Base-by-base conservation (phyloP, 2,113 vertebrate genomes). In the Percina caprodes region DNA sequence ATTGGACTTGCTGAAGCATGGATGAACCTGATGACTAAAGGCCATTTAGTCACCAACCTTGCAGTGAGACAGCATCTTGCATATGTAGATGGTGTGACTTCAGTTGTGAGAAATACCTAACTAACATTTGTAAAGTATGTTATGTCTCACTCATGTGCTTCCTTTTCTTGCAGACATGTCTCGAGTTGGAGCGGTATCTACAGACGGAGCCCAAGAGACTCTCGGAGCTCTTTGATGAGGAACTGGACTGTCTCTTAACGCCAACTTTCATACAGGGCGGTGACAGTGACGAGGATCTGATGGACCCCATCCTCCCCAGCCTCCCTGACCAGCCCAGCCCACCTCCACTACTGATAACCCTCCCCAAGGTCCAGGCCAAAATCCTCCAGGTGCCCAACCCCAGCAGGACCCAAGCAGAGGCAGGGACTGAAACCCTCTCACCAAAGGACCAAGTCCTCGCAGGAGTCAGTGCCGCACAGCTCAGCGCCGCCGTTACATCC, bases 101-200 rank as follows among this genome's bases (percentile, higher is more conserved):
- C 23, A 48, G n/a, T 18, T 70, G 11, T 15, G 16, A 67, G 51
- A 52, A 51, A 80, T 3, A 15, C 14, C 14, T 23, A 23, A 24
- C 4, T 16, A 26, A 61, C 24, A n/a, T 4, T 39, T 69, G 30
- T 74, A 24, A 2, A 30, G 21, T 69, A 21, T 71, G 14, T 52
- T 5, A 39, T 26, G 42, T 88, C 58, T 91, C 39, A 90, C 77
- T 52, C 23, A 0, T 82, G 5, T 83, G 21, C 85, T n/a, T 89
- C 15, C 18, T 68, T 89, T 23, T 81, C 83, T 84, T 94, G 71
- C 95, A 99, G 98, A 99, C 98, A 56, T 99, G 98, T 91, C 95
- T 99, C 87, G 98, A 99, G 88, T 88, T 99, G 95, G 98, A 99
- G 93, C 95, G 98, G 69, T 99, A 99, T 89, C 96, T 99, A 70